These are phyloP conservation scores for Heliconius hortense DNA, from an alignment of 2,888 invertebrate species.

Conservation along the genomic window DNA sequence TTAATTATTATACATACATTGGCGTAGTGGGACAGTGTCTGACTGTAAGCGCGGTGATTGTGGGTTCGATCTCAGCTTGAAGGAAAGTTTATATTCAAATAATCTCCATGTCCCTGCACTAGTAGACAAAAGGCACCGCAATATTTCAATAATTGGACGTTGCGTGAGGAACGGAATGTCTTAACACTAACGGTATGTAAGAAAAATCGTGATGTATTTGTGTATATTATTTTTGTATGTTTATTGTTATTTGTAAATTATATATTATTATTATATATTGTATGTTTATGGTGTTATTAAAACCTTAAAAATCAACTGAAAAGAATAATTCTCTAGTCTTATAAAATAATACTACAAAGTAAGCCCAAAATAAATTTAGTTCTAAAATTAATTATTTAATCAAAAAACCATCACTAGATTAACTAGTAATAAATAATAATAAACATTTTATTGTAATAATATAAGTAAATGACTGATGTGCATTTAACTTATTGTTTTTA, in stretches of 20 bases:
- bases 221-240: no score
- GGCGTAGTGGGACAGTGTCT: no score
- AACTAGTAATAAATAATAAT: conserved; percentile 4
- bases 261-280: not conserved
- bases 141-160: not conserved
- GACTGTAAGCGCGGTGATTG: no score
- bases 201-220: no score
- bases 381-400: not conserved
- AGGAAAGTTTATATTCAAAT: no score
- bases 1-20: no score
- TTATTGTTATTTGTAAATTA: no score
- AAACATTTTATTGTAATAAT: conserved; percentile 8
- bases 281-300: not conserved
- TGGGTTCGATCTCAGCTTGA: no score
- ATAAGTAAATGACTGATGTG: conserved; percentile 26
- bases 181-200: not conserved
- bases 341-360: not conserved
- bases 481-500: conserved; percentile 20
- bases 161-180: not conserved
- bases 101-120: no score
- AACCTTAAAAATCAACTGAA: not conserved
- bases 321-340: not conserved
- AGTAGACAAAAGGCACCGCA: no score
- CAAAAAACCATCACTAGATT: not conserved
- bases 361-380: not conserved